phyloP scores from a whole-genome alignment of 2,797 vertebrate genomes.

The Pseudochirops corinnae region DNA sequence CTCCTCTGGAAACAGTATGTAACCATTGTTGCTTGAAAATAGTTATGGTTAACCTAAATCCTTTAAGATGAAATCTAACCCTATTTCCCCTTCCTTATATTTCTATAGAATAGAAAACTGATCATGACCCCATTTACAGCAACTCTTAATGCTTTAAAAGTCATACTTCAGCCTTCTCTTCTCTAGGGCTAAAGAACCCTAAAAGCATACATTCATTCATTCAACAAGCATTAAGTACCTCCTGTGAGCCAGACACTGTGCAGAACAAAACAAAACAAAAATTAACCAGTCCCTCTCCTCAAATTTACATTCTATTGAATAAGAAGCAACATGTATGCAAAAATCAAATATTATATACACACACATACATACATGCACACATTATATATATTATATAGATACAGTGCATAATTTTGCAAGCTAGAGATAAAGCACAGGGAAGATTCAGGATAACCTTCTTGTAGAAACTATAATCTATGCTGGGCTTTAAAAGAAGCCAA shows the following conservation, averaged over 20 bases:
- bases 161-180: slow-evolving; percentile 15
- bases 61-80: slow-evolving; percentile 29
- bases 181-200: slow-evolving; percentile 8
- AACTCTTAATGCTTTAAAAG: background rate
- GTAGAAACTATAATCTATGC: background rate
- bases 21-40: slow-evolving; percentile 12
- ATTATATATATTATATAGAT: background rate
- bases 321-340: background rate
- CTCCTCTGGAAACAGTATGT: slow-evolving; percentile 37
- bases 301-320: background rate
- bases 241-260: background rate
- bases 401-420: background rate
- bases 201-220: background rate
- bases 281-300: background rate
- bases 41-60: slow-evolving; percentile 28
- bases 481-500: background rate
- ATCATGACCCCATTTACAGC: background rate
- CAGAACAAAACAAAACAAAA: background rate
- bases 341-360: background rate
- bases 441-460: background rate
- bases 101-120: background rate
- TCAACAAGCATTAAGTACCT: background rate
- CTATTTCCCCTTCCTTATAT: slow-evolving; percentile 13
- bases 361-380: too few relatives aligned
- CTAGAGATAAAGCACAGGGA: background rate